These are phyloP conservation scores for Cydia pomonella DNA, from an alignment of 1,140 invertebrate species.

Conservation along the genomic window DNA sequence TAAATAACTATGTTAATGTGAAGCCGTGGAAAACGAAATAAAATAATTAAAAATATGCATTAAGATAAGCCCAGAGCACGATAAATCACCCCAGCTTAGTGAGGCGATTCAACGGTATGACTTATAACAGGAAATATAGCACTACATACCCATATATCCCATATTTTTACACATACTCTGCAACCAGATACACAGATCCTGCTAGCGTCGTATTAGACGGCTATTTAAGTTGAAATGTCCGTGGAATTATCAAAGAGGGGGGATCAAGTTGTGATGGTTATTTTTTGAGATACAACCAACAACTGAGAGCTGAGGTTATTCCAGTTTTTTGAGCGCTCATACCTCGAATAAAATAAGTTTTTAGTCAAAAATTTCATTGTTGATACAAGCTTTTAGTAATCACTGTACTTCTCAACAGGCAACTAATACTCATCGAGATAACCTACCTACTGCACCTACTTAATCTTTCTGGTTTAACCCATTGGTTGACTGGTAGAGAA, in stretches of 20 bases:
- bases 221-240: slow-evolving; percentile 8
- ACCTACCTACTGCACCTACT: too few species aligned
- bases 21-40: not conserved
- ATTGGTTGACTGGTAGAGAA: too few species aligned
- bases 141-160: slow-evolving; percentile 18
- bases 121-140: slow-evolving; percentile 72
- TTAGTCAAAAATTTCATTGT: too few species aligned
- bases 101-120: slow-evolving; percentile 64
- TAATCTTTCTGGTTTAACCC: too few species aligned
- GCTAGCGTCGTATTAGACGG: not conserved
- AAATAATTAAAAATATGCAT: slow-evolving; percentile 6
- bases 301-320: slow-evolving; percentile 31
- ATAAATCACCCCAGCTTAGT: slow-evolving; percentile 66
- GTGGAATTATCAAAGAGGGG: slow-evolving; percentile 2
- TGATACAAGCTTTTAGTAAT: too few species aligned
- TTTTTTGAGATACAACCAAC: slow-evolving; percentile 35
- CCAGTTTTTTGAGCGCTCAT: not conserved
- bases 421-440: too few species aligned
- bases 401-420: too few species aligned
- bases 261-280: slow-evolving; percentile 39
- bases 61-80: slow-evolving; percentile 35
- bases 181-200: slow-evolving; percentile 37
- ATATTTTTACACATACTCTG: slow-evolving; percentile 63
- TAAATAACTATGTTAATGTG: too few species aligned
- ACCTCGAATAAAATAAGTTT: too few species aligned